Evolutionary conservation across 2,888 invertebrate genomes (phyloP), one percentile per base, ranked within the genome.

Genomic region (Syrphus vitripennis): DNA sequence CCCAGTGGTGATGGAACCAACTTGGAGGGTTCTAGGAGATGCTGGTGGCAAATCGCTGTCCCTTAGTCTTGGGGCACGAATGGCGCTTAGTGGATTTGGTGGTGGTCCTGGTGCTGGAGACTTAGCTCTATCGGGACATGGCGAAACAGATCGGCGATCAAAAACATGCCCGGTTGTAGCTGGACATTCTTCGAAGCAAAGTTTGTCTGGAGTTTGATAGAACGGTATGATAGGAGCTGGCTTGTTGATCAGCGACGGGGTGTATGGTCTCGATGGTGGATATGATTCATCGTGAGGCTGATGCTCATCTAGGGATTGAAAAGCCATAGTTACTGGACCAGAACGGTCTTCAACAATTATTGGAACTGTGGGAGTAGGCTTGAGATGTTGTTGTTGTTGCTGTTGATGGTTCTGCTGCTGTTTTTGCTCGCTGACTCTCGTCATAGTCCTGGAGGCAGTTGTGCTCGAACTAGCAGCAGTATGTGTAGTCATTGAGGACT

Each of bases 181-280:
- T 71, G 92, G 89, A 89, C 94, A 94, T 90, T 95, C 94, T 53
- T 95, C 95, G n/a, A 95, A 94, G 37, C 96, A 95, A 88, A 97
- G 93, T 91, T 96, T 95, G 91, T 95, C 95, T 12, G 90, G 84
- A 16, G 91, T 92, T 92, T 97, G 97, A 90, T 97, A 97, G 89
- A 94, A 95, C 9, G 97, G 97, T 88, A 97, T 95, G 65, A 95
- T 93, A 12, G 96, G 95, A 1, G 96, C 95, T 29, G 96, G 95
- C 83, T 91, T 92, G 90, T 96, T 96, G 78, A 95, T 95, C 92
- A 94, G 92, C 90, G 95, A 95, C 0, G 96, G 96, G 21, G 96
- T 96, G 79, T 94, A 93, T 4, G 96, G 94, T 75, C 95, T 93
- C 1, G 90, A 90, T 3, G 90, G 90, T 21, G 90, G 89, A 77